Base-by-base conservation (phyloP, 2,113 vertebrate species). In the Cavia aperea region DNA sequence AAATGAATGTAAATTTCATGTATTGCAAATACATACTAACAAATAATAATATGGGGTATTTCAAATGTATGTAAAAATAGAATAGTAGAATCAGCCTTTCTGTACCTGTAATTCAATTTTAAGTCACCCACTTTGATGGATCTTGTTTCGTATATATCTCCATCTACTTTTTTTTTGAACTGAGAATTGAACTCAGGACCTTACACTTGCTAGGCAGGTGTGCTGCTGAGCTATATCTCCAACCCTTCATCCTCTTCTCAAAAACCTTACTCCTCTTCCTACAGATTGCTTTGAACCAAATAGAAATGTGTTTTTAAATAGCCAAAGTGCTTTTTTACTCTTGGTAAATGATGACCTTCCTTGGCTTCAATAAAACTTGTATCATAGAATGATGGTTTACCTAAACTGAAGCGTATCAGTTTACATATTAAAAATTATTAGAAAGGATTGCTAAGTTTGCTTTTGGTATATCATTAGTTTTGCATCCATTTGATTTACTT, bases 291-390 rank as follows among this genome's bases (percentile, higher is more conserved):
- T 78, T 82, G 68, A 90, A 88, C 18, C 12, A 56, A 63, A 65
- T 75, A 84, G 63, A 94, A 91, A 54, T 75, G 85, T 39, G n/a
- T 70, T 95, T 88, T 92, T 49, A 88, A 81, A 31, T 49, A 78
- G 23, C n/a, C 23, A 77, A 46, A 77, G 73, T 77, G 26, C 73
- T 29, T 75, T 75, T 43, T n/a, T 73, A 39, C 13, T 88, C 88
- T 94, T 51, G 51, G 63, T 86, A n/a, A 93, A 56, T 89, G 39
- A 86, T 82, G 33, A 7, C 26, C 15, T 19, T 56, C 12, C 18
- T 24, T 63, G 21, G 77, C 62, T 93, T 93, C 43, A 58, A 65
- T 88, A 43, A 73, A 68, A 90, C 79, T 78, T 94, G 56, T 54
- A 1, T 89, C 60, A 83, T 89, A 51, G 3, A 78, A 13, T 62